Evolutionary conservation across 2,113 vertebrate genomes (phyloP).

Genomic region (Lagopus muta): DNA sequence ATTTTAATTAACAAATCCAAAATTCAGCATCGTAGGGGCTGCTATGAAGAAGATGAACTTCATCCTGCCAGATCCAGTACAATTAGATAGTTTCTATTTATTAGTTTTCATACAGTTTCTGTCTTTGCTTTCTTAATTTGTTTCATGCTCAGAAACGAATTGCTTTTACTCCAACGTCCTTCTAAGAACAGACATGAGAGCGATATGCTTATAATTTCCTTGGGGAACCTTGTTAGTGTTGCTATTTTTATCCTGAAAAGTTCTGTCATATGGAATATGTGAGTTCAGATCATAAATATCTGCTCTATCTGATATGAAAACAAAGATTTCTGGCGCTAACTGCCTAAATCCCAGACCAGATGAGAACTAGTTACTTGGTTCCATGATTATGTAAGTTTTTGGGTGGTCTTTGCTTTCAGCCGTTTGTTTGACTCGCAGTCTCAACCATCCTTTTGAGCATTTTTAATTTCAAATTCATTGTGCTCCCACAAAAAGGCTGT

Average conservation of each 20-base stretch:
- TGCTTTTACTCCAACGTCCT: background rate
- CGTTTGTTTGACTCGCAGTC: background rate
- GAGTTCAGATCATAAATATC: background rate
- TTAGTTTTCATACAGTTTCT: too few relatives aligned
- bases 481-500: background rate
- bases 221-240: background rate
- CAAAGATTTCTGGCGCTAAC: background rate
- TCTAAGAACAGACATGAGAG: background rate
- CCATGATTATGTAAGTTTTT: background rate
- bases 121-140: background rate
- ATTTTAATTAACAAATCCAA: background rate
- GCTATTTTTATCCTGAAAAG: background rate
- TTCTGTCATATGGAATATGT: background rate
- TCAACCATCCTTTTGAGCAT: background rate
- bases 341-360: background rate
- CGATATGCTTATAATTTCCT: background rate
- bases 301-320: background rate
- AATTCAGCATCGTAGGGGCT: background rate
- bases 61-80: background rate
- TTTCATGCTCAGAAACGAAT: background rate
- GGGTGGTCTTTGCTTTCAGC: background rate
- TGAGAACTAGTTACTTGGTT: background rate
- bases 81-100: background rate
- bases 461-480: background rate
- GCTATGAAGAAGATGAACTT: background rate